Base-by-base conservation (phyloP, 1,140 invertebrate genomes). In the Neodiprion fabricii region DNA sequence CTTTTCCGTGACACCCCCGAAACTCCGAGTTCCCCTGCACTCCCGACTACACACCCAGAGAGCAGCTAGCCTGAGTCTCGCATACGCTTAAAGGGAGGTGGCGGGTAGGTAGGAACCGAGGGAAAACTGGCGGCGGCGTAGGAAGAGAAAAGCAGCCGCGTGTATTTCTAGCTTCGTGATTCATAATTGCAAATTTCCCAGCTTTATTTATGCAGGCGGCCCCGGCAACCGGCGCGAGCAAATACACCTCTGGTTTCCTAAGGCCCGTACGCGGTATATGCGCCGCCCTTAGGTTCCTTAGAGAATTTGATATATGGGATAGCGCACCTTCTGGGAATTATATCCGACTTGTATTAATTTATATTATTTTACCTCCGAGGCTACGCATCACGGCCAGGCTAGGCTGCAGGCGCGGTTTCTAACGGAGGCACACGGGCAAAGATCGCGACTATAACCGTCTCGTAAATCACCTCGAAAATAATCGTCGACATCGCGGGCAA, bases 181-280 rank as follows among this genome's bases (percentile, higher is more conserved):
- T 89, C 87, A 88, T 88, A 88, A 89, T 89, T 89, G 86, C 87
- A 88, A 88, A 88, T 89, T 89, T 88, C 84, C 80, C 80, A 79
- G 83, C 79, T 85, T 88, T 88, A 87, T 89, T 89, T 89, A 89
- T 89, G 85, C 86, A 87, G 83, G 80, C 80, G 79, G 74, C 75
- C 67, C 71, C 76, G 76, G 77, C 79, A 76, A 69, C 50, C 50
- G 10, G 50, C 50, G 50, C 50, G 50, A 53, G 50, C 50, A 53
- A 53, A 53, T 53, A 53, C 72, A 50, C 70, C 72, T 48, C 71
- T 49, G 14, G 17, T 61, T 28, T 72, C 71, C 53, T 61, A 72
- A 12, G 7, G 48, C 50, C 23, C 10, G 40, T 53, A n/a, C 17
- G 17, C 17, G 17, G 17, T 21, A 21, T 21, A 21, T 21, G 17